phyloP scores from a whole-genome alignment of 1,140 invertebrate species.

The Cydia amplana region DNA sequence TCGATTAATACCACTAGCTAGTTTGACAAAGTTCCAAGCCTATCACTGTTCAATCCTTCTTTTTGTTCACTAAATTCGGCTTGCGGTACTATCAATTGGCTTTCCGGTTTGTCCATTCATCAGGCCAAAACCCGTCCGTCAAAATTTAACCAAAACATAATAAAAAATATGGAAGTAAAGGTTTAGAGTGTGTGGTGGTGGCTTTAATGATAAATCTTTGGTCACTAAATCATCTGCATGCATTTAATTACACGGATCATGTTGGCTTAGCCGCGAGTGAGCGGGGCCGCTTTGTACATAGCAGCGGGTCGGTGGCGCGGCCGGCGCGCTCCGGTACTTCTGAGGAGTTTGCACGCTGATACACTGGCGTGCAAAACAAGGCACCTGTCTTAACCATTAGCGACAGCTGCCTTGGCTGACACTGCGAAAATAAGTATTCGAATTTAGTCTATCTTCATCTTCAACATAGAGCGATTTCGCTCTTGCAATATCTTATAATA shows the following conservation, averaged over 20 bases:
- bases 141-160: constrained; percentile 72
- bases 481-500: no score
- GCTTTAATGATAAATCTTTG: constrained; percentile 62
- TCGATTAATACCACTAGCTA: constrained; percentile 73
- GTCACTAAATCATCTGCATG: constrained; percentile 74
- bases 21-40: constrained; percentile 75
- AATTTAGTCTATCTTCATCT: no score
- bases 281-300: constrained; percentile 62
- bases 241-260: constrained; percentile 66
- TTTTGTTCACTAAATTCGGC: constrained; percentile 75
- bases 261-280: constrained; percentile 69
- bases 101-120: constrained; percentile 49
- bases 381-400: no score
- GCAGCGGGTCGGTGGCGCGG: constrained; percentile 44
- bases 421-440: no score
- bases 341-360: neutral
- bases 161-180: constrained; percentile 72
- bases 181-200: constrained; percentile 80
- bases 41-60: constrained; percentile 74
- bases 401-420: no score
- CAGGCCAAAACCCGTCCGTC: constrained; percentile 57
- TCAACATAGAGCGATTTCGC: no score
- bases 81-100: constrained; percentile 79
- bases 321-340: neutral
- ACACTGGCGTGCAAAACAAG: neutral